Evolutionary conservation across 30 jellyfish, hydroid and myxozoan species (phyloP).

Genomic region (Aurelia sp.): DNA sequence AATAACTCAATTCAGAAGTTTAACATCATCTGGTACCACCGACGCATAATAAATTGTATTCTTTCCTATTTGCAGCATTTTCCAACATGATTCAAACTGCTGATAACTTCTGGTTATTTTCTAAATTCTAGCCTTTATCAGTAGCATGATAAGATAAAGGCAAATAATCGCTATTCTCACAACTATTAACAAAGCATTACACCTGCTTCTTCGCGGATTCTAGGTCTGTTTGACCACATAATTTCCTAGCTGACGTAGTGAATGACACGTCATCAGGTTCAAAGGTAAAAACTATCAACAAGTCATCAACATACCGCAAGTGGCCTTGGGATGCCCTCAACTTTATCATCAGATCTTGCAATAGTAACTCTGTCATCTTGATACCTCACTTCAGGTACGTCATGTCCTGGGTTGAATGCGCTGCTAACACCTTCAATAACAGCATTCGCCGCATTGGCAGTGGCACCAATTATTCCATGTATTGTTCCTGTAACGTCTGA

Average conservation of each 20-base stretch:
- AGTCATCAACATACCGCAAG: neutral
- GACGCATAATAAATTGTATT: too few species aligned
- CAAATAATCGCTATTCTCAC: too few species aligned
- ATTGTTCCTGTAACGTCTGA: neutral
- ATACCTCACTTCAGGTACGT: slow-evolving; percentile 8
- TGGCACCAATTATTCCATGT: slow-evolving; percentile 6
- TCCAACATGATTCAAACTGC: too few species aligned
- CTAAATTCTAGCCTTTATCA: too few species aligned
- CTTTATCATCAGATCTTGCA: neutral
- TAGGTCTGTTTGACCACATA: neutral
- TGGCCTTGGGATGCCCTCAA: neutral
- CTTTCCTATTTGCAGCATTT: too few species aligned
- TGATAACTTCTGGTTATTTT: too few species aligned
- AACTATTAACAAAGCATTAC: too few species aligned
- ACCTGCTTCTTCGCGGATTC: neutral
- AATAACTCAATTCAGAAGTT: too few species aligned
- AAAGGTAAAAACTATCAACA: slow-evolving; percentile 6
- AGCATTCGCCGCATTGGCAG: slow-evolving; percentile 24
- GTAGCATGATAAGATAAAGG: too few species aligned
- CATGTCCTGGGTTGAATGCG: neutral
- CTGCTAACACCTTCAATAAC: slow-evolving; percentile 12
- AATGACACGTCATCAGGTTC: neutral
- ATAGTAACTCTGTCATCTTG: slow-evolving; percentile 15
- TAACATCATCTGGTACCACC: too few species aligned
- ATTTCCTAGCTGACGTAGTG: neutral